Base-by-base conservation (phyloP, 2,113 vertebrate species). In the Neoarius graeffei region DNA sequence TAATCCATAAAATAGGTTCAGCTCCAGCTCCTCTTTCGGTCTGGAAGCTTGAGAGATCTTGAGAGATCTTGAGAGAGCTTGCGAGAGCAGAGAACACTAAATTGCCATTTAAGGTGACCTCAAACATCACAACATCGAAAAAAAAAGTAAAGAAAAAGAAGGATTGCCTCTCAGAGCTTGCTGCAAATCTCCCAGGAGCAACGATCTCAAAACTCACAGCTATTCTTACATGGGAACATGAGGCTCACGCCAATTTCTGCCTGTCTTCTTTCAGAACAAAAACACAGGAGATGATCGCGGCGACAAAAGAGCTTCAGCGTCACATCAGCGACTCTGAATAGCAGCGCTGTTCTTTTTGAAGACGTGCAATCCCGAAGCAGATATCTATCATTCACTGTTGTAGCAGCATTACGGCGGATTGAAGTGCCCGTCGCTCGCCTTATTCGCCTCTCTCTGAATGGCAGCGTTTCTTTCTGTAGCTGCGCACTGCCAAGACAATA, bases 201-300 rank as follows among this genome's bases (percentile, higher is more conserved):
- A 76, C 87, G 93, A 91, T 86, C 91, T 60, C 84, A 85, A 85
- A 89, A 89, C 85, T 90, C 59, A 5, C 83, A 87, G 93, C 93
- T 95, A 95, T 95, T 95, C 92, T 92, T 92, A 94, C 93, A 94
- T 96, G 95, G 94, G 95, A 96, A 95, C 94, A 85, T 87, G 88
- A 83, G 82, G 86, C 91, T 92, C 92, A 87, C 91, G 92, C 88
- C 87, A 90, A 92, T 91, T 83, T 48, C 87, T 80, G 89, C 89
- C 91, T 86, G 90, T 90, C 91, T 91, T 89, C 92, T 91, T 66
- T 79, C 90, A 89, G 89, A 90, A 91, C 83, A 79, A 81, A 91
- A 90, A 60, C 80, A 42, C 89, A 88, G 88, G 81, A 91, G 92
- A 92, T 81, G 91, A 88, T 88, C 83, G 85, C 56, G 20, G 79